Conservation (phyloP, 2,113 vertebrate genomes). For the Hippocampus zosterae region DNA sequence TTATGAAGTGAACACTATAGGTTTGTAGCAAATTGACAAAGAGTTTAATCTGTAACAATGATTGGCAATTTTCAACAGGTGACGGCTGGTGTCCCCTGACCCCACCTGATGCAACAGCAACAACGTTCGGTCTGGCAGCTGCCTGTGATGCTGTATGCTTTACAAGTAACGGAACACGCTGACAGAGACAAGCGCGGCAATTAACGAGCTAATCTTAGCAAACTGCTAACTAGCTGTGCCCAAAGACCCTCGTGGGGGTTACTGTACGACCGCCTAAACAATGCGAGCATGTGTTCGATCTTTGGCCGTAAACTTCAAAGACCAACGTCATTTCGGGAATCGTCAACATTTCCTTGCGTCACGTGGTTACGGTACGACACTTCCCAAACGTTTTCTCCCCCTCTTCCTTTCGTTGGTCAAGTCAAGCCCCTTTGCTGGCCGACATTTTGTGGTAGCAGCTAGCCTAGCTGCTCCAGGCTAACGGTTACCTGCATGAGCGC, state of each 20-base stretch:
- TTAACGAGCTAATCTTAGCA: constrained; percentile 31
- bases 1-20: not conserved
- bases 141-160: not conserved
- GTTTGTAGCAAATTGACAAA: not conserved
- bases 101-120: constrained; percentile 3
- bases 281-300: constrained; percentile 34
- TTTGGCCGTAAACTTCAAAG: constrained; percentile 9
- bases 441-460: constrained; percentile 86
- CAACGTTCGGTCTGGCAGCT: constrained; percentile 14
- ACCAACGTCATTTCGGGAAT: constrained; percentile 15
- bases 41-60: not conserved
- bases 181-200: not conserved
- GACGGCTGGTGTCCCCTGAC: constrained; percentile 3
- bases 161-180: not conserved
- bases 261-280: constrained; percentile 40
- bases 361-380: not conserved
- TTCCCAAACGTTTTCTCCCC: constrained; percentile 14
- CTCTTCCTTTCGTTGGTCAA: constrained; percentile 40
- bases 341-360: constrained; percentile 4
- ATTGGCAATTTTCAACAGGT: constrained; percentile 44
- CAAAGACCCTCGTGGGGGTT: constrained; percentile 17
- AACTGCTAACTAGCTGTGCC: constrained; percentile 31
- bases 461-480: constrained; percentile 57
- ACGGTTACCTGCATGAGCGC: constrained; percentile 47
- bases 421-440: constrained; percentile 67